Percentiles rank a stretch among this genome's conserved stretches.
Evolutionary conservation across 2,888 invertebrate genomes (phyloP).

Genomic region (Philereme vetulata): DNA sequence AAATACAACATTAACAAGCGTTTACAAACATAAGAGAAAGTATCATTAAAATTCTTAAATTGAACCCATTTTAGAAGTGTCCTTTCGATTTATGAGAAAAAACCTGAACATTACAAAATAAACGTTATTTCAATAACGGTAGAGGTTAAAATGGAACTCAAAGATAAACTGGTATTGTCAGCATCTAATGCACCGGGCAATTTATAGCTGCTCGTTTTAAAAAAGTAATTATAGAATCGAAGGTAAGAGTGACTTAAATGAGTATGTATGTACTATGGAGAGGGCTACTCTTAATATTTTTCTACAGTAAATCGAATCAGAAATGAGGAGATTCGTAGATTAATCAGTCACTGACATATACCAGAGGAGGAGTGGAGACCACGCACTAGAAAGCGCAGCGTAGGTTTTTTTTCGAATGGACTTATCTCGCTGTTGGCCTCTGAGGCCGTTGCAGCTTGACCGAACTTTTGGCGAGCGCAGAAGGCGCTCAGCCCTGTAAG

Average conservation of each 20-base stretch:
- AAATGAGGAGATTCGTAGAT: no score
- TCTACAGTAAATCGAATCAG: no score
- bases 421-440: no score
- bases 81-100: conserved; percentile 19
- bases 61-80: conserved; percentile 15
- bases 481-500: no score
- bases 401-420: no score
- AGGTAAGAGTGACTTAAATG: conserved; percentile 9
- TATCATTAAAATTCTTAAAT: conserved; percentile 24
- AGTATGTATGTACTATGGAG: not conserved
- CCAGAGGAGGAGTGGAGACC: no score
- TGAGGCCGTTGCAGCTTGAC: no score
- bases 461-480: no score
- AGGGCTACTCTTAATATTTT: no score
- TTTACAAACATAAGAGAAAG: conserved; percentile 19
- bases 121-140: conserved; percentile 1
- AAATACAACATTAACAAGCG: conserved; percentile 11
- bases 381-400: no score
- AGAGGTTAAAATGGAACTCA: conserved; percentile 5
- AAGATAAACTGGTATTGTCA: conserved; percentile 19
- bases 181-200: conserved; percentile 17
- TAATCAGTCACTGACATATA: no score
- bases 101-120: not conserved
- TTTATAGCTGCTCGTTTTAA: conserved; percentile 25
- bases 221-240: conserved; percentile 26